Base-by-base conservation (phyloP, 2,797 vertebrate species). In the Arnoldichthys spilopterus region DNA sequence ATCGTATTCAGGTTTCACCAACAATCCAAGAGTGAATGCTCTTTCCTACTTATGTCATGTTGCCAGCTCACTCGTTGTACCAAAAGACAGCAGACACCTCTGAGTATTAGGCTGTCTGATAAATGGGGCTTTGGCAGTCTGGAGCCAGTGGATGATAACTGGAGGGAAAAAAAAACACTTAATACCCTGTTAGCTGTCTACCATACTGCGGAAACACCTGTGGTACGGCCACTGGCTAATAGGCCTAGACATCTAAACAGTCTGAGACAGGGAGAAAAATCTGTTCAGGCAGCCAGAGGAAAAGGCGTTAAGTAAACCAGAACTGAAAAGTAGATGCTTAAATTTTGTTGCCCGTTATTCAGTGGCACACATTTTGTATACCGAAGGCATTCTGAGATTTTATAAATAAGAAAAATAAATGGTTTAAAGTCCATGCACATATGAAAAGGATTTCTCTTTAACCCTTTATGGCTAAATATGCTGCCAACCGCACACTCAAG, bases 41-140 rank as follows among this genome's bases (percentile, higher is more conserved):
- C 5, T 67, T 73, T 13, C 37, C 56, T 18, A 13, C 28, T 74
- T 59, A 45, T 40, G 34, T 13, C 40, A 53, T 51, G 56, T 53
- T 75, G 20, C 34, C 54, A 63, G 18, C 45, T 68, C 51, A 63
- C 6, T 80, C 9, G 45, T n/a, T 75, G 68, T 80, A 63, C 53
- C 59, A 75, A 61, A 59, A 37, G 49, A 47, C 43, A 68, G 32
- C 56, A 70, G 64, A 80, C 72, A 79, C 70, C 71, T 62, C n/a
- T 18, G 40, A 68, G 77, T 79, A 79, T 68, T 74, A 67, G 12
- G 62, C 64, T 74, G 72, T 63, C 32, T 71, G 61, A 75, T 71
- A 63, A 80, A 80, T 54, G 32, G 32, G 58, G 43, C 45, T 80
- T 80, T 76, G 58, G 74, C 79, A 64, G 66, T 64, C 59, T 70